These are phyloP conservation scores for Lasioglossum pauxillum DNA, from an alignment of 2,888 invertebrate species.

Conservation along the genomic window DNA sequence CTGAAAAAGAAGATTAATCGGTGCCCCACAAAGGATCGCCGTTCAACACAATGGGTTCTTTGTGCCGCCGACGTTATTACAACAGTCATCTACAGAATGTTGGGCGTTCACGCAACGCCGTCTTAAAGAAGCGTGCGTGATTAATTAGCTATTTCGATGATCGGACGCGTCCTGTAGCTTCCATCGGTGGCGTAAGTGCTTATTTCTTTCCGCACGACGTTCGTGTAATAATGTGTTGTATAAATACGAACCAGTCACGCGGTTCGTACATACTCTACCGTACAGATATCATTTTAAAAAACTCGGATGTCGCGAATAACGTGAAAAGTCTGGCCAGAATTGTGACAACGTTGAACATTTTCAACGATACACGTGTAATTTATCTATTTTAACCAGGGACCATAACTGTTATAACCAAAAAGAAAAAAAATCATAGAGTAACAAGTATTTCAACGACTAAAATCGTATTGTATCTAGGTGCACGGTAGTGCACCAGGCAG, in stretches of 20 bases:
- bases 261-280: neutral
- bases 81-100: slow-evolving; percentile 53
- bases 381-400: no score
- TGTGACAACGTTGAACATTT: no score
- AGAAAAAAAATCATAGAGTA: no score
- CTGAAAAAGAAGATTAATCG: slow-evolving; percentile 64
- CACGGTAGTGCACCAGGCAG: no score
- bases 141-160: slow-evolving; percentile 53
- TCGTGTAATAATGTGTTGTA: neutral
- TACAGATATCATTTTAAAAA: neutral
- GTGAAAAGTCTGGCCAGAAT: neutral
- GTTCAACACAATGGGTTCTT: slow-evolving; percentile 51
- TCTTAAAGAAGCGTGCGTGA: slow-evolving; percentile 30
- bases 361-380: no score
- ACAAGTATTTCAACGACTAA: no score
- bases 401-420: no score
- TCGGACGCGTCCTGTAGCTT: slow-evolving; percentile 28
- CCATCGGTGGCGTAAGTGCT: slow-evolving; percentile 12
- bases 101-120: slow-evolving; percentile 35
- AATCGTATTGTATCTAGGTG: no score
- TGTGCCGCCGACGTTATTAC: slow-evolving; percentile 50
- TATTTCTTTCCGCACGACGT: neutral
- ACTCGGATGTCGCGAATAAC: neutral
- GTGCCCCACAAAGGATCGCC: slow-evolving; percentile 43
- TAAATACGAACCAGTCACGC: neutral